These are phyloP conservation scores for Villa cingulata DNA, from an alignment of 2,888 invertebrate species.

Conservation along the genomic window DNA sequence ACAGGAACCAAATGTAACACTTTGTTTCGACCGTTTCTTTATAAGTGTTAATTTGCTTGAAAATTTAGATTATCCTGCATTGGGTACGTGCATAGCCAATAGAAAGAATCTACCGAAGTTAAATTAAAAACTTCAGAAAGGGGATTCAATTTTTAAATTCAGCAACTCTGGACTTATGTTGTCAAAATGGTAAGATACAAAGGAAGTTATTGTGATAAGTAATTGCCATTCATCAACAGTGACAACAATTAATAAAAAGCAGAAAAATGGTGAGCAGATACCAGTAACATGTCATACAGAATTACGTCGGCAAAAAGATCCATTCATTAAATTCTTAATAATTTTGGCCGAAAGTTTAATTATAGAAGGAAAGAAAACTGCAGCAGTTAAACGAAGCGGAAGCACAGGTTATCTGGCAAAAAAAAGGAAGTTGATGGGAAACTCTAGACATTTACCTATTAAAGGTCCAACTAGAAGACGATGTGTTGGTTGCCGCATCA, in stretches of 20 bases:
- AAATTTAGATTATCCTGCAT: background rate
- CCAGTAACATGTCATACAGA: background rate
- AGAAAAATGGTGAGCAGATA: background rate
- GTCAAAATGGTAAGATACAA: background rate
- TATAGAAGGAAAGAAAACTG: slow-evolving; percentile 5
- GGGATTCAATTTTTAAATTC: background rate
- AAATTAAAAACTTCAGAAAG: background rate
- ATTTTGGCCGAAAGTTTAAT: slow-evolving; percentile 6
- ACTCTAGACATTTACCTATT: slow-evolving; percentile 7
- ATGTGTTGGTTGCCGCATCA: slow-evolving; percentile 1
- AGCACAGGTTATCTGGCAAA: slow-evolving; percentile 3
- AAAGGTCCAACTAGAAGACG: slow-evolving; percentile 7
- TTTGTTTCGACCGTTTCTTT: background rate
- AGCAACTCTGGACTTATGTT: no score
- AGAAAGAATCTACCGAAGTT: background rate
- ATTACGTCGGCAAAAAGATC: background rate
- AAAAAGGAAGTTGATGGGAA: slow-evolving; percentile 3
- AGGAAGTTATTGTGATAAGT: background rate
- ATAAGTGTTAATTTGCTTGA: background rate
- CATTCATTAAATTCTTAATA: slow-evolving; percentile 7
- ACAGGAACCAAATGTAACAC: no score
- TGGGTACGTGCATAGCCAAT: background rate
- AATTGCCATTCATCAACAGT: background rate
- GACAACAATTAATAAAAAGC: background rate
- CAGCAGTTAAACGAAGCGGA: slow-evolving; percentile 5